Base-by-base conservation (phyloP, 2,113 vertebrate species). In the Egretta garzetta region DNA sequence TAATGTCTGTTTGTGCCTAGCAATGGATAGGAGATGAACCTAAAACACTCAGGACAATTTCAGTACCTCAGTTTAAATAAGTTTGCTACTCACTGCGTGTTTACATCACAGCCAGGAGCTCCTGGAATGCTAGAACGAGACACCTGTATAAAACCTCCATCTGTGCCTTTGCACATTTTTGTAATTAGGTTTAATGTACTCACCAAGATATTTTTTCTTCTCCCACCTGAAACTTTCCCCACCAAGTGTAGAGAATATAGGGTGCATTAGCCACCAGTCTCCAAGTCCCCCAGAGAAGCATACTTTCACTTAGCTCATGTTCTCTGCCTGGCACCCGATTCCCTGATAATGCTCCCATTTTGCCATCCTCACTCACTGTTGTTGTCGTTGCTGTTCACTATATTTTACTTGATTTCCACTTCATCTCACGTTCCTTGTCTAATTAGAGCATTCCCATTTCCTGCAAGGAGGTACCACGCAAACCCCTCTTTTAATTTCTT, bases 351-450 rank as follows among this genome's bases (percentile, higher is more conserved):
- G 4, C 21, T 35, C 24, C 24, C 12, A 24, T 53, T 80, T 41
- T 47, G 33, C 30, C 76, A 35, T 11, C 45, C 22, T 35, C 9
- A 32, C 19, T 24, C 32, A 20, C 14, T 66, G n/a, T 32, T 58
- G 11, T 8, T 28, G 27, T 53, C n/a, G 4, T 41, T 27, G 13
- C 22, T 28, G 7, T 19, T 21, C 37, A 52, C 33, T 37, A 1
- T 9, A 19, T 56, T 56, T 62, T 21, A 50, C 35, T 45, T 4
- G 2, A 66, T 43, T 60, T 49, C 26, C 39, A 18, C 8, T 24
- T 68, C 14, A 4, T 2, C 2, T 37, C 27, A 4, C 3, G 0
- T 14, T 45, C 33, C 21, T 24, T 21, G 19, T 16, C 28, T 39
- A 24, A 63, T 52, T 19, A 58, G 9, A 84, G 8, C 30, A 18